These are phyloP conservation scores for Picus viridis DNA, from an alignment of 2,797 vertebrate species.

Conservation along the genomic window DNA sequence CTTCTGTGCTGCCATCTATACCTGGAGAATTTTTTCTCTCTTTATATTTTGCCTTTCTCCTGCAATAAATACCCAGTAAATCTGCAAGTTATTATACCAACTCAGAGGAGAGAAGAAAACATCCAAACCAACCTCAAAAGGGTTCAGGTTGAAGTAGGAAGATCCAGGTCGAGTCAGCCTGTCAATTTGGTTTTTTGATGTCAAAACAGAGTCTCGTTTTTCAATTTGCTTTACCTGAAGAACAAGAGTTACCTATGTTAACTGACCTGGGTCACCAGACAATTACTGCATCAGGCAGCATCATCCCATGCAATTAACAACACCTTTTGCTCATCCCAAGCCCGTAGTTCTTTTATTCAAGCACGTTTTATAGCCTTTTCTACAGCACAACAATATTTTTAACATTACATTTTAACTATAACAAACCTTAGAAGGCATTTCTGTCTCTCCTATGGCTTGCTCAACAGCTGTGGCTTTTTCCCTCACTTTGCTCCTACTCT, in stretches of 20 bases:
- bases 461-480: not conserved
- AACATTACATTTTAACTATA: not conserved
- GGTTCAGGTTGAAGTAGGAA: constrained; percentile 98
- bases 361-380: not conserved
- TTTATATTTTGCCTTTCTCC: not conserved
- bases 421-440: not conserved
- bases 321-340: not conserved
- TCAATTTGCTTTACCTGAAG: constrained; percentile 98
- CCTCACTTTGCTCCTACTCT: not conserved
- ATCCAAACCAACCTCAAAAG: constrained; percentile 88
- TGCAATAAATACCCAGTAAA: not conserved
- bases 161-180: constrained; percentile 92
- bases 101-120: not conserved
- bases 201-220: constrained; percentile 95
- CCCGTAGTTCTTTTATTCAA: not conserved
- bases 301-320: fast-evolving
- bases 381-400: not conserved
- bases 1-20: not conserved
- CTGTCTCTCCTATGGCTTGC: fast-evolving
- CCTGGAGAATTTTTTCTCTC: too few relatives aligned
- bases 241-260: not conserved
- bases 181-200: constrained; percentile 97
- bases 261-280: not conserved
- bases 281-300: not conserved
- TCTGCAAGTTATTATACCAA: not conserved